phyloP scores from a whole-genome alignment of 1,140 invertebrate species.

The Fopius arisanus region DNA sequence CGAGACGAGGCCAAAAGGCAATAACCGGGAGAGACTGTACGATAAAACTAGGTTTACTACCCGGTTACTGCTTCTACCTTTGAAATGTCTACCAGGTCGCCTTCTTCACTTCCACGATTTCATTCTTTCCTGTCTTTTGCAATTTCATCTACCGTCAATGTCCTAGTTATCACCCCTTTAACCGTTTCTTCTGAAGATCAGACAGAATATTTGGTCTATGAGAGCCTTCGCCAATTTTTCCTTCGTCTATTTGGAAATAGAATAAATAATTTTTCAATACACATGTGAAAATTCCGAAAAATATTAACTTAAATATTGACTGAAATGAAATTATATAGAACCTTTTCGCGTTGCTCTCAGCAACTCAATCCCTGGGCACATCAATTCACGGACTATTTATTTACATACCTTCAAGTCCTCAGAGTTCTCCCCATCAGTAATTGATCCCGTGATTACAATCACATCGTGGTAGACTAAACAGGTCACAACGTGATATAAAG shows the following conservation, averaged over 20 bases:
- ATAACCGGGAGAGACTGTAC: slow-evolving; percentile 40
- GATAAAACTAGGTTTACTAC: slow-evolving; percentile 48
- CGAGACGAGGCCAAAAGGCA: slow-evolving; percentile 18
- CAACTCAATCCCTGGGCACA: neutral
- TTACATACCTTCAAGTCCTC: neutral
- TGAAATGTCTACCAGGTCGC: slow-evolving; percentile 14
- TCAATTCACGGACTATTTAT: neutral
- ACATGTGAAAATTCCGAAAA: too few relatives aligned
- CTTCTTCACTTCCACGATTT: neutral
- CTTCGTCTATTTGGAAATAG: too few relatives aligned
- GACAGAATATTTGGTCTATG: too few relatives aligned
- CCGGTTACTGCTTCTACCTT: slow-evolving; percentile 25
- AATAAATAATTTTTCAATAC: too few relatives aligned
- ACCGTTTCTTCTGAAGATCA: too few relatives aligned
- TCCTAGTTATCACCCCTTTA: too few relatives aligned
- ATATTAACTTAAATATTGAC: too few relatives aligned
- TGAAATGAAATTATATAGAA: neutral
- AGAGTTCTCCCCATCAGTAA: neutral
- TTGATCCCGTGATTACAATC: neutral
- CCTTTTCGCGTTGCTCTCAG: neutral
- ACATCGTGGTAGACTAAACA: slow-evolving; percentile 14
- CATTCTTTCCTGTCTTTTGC: too few relatives aligned
- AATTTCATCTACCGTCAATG: too few relatives aligned
- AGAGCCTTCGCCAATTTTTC: too few relatives aligned
- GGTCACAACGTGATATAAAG: neutral